phyloP scores from a whole-genome alignment of 1,140 invertebrate species.

The Drosophila kohkoa region DNA sequence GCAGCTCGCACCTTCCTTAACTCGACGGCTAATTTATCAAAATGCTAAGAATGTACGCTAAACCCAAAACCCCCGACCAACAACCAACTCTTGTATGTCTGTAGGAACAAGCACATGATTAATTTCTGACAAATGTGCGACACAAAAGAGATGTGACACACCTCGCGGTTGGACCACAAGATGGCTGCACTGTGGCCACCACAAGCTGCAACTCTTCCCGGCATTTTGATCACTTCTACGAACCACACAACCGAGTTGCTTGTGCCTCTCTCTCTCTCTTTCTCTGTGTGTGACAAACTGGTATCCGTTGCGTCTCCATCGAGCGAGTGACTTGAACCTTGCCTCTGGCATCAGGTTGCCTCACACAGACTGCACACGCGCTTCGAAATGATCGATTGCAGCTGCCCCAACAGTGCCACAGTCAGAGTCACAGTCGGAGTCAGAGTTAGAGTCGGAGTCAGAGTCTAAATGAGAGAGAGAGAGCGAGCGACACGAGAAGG shows the following conservation, averaged over 20 bases:
- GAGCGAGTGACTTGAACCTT: slow-evolving; percentile 52
- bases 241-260: slow-evolving; percentile 12
- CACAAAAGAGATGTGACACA: slow-evolving; percentile 83
- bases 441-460: neutral
- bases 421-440: slow-evolving; percentile 7
- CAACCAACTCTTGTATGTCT: slow-evolving; percentile 29
- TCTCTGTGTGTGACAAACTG: slow-evolving; percentile 44
- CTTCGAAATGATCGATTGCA: slow-evolving; percentile 75
- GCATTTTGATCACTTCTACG: slow-evolving; percentile 50
- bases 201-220: slow-evolving; percentile 17
- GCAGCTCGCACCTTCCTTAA: slow-evolving; percentile 55
- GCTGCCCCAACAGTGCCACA: slow-evolving; percentile 40
- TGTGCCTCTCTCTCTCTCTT: neutral
- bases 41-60: slow-evolving; percentile 49
- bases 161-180: slow-evolving; percentile 61
- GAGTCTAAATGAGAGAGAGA: neutral
- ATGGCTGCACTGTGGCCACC: slow-evolving; percentile 56
- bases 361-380: slow-evolving; percentile 69
- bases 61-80: slow-evolving; percentile 25
- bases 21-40: slow-evolving; percentile 66
- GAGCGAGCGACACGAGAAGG: neutral
- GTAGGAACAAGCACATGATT: slow-evolving; percentile 78
- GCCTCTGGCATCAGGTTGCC: slow-evolving; percentile 72
- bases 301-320: slow-evolving; percentile 36
- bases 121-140: slow-evolving; percentile 84